Evolutionary conservation across 2,888 invertebrate genomes (phyloP), one percentile per base, ranked within the genome.

Genomic region (Zeuzera pyrina): DNA sequence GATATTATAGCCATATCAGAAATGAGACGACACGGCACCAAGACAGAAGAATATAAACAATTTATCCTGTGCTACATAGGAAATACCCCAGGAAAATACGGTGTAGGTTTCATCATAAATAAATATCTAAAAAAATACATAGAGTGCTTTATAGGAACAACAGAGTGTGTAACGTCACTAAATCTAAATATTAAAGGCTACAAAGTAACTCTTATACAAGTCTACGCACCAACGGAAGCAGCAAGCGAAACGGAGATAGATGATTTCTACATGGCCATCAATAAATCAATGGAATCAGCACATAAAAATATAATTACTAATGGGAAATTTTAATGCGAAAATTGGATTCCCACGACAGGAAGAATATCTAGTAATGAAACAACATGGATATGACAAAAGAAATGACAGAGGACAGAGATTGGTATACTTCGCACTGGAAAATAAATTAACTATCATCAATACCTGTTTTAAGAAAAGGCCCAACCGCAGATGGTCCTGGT

Each of bases 291-390:
- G 3, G 13, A 6, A n/a, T 10, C 12, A 22, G 8, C 16, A 10
- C 13, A 16, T 8, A 6, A 13, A 8, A 8, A 6, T 5, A 19
- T 19, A 5, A 33, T 29, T 2, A 12, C n/a, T 29, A 14, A 12
- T 29, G 8, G 29, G 33, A 13, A 29, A 33, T 12, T 29, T 33
- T 11, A 33, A 33, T 8, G 33, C 33, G 3, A n/a, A 27, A 19
- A 28, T 33, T 3, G 29, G 33, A 11, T 10, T 15, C 14, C 28
- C 19, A 10, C 22, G 15, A 29, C 11, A 22, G 12, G 11, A 28
- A 2, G 33, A 33, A 15, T 2, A 29, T 8, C n/a, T 11, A n/a
- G 11, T 33, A 4, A 29, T 29, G 29, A 14, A 14, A 15, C 23
- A 21, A 23, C 15, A 23, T 7, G 23, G 33, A n/a, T 23, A 28